Percentiles rank a stretch among this genome's conserved stretches.
Evolutionary conservation across 2,113 vertebrate species (phyloP).

Genomic region (Pseudolaguvia tuberculata): DNA sequence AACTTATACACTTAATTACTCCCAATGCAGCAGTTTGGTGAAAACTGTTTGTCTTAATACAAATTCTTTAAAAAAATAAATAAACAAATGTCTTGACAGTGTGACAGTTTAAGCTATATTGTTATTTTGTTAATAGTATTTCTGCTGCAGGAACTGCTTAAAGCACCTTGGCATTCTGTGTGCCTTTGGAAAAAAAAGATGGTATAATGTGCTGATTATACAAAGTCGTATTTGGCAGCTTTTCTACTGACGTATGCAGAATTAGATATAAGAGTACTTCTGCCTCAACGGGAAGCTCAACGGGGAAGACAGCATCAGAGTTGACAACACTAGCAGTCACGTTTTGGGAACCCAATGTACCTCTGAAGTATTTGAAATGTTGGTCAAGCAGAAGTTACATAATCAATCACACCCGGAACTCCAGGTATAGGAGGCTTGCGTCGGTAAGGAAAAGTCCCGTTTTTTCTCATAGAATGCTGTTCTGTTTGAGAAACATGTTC

Average conservation of each 20-base stretch:
- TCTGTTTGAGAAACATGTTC: too few species aligned
- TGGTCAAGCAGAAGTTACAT: too few species aligned
- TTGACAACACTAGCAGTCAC: conserved; percentile 24
- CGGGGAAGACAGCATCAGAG: conserved; percentile 10
- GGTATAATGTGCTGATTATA: conserved; percentile 33
- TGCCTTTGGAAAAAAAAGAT: conserved; percentile 1
- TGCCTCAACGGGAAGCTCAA: conserved; percentile 28
- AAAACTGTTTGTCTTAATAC: neutral
- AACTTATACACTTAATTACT: neutral
- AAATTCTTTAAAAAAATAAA: too few species aligned
- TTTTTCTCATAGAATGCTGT: too few species aligned
- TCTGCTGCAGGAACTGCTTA: neutral
- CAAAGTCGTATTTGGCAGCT: conserved; percentile 33
- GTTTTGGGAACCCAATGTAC: too few species aligned
- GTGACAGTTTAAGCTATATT: neutral
- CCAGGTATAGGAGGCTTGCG: too few species aligned
- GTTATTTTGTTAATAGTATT: conserved; percentile 15
- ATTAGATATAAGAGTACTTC: conserved; percentile 38
- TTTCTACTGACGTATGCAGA: conserved; percentile 27
- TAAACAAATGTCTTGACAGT: neutral
- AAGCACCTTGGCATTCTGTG: neutral
- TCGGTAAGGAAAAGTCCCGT: too few species aligned
- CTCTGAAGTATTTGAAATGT: too few species aligned
- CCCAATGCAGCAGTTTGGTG: neutral
- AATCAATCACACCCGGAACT: too few species aligned